Evolutionary conservation across 2,888 invertebrate species (phyloP), one percentile per base, ranked within the genome.

Genomic region (Sinelater perroti): DNA sequence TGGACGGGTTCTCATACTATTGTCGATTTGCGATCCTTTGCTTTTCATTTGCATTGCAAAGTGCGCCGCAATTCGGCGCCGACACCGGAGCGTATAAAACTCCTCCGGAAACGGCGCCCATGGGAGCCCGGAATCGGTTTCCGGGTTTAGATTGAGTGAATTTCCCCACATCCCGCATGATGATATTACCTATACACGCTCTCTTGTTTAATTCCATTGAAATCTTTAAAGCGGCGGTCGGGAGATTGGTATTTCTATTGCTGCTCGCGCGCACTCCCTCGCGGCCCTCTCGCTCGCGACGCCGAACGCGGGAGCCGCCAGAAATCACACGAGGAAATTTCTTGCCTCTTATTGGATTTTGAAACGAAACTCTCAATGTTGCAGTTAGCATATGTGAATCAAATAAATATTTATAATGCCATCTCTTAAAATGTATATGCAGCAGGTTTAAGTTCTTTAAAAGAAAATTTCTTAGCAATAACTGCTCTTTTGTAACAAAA

Each of bases 21-120:
- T 75, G 77, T 77, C 77, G 76, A 76, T 76, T 77, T 76, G 74
- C 75, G 73, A 75, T 75, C 76, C 75, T 76, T 76, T 76, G 76
- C 76, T 76, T 76, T 77, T 77, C 76, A 77, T 77, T 77, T 77
- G 77, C 76, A 77, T 75, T 77, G 76, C 77, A 77, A 77, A 77
- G 73, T 71, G 71, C 67, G 68, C 73, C 75, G 75, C 75, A 75
- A 75, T 75, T 76, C 75, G 73, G 72, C 71, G 67, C 70, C 72
- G 71, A 71, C 73, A 69, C 70, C 72, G 67, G 65, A 71, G 70
- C 73, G 72, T 72, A 73, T 75, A 76, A 77, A 75, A 76, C 73
- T 75, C 72, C 71, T 68, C 71, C 68, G 70, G 71, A 66, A 75
- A 77, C 75, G 72, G 74, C 72, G 73, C 76, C 75, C 77, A 62